Conservation (phyloP, 2,888 invertebrate species). For the Lymantria monacha region DNA sequence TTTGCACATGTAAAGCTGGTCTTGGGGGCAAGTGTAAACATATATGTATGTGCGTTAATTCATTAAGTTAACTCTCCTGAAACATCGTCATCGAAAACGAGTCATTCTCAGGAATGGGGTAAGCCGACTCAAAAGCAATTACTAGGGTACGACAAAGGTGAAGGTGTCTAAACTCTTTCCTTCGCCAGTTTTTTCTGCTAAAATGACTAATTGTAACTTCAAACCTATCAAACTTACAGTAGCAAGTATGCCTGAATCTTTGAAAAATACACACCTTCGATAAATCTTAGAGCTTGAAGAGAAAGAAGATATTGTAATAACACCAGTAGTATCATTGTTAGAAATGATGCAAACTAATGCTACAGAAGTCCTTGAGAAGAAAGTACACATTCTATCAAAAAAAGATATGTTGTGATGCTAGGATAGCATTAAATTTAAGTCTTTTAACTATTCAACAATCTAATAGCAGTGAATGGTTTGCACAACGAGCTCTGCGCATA, state of each 20-base stretch:
- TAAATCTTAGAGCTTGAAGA: background rate
- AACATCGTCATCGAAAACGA: background rate
- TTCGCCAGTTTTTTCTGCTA: background rate
- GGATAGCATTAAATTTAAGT: background rate
- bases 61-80: background rate
- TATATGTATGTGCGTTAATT: background rate
- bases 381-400: background rate
- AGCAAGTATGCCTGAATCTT: background rate
- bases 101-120: background rate
- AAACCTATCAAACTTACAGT: background rate
- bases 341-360: background rate
- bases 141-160: background rate
- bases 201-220: background rate
- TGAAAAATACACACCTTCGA: background rate
- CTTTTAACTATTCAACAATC: background rate
- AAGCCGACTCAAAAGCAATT: background rate
- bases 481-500: background rate
- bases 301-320: background rate
- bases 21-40: background rate
- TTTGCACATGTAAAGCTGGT: background rate
- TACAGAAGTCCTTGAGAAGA: background rate
- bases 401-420: background rate
- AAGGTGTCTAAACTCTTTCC: background rate
- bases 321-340: background rate
- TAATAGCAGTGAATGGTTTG: background rate